Evolutionary conservation across 1,140 invertebrate genomes (phyloP).

Genomic region (Apis florea): DNA sequence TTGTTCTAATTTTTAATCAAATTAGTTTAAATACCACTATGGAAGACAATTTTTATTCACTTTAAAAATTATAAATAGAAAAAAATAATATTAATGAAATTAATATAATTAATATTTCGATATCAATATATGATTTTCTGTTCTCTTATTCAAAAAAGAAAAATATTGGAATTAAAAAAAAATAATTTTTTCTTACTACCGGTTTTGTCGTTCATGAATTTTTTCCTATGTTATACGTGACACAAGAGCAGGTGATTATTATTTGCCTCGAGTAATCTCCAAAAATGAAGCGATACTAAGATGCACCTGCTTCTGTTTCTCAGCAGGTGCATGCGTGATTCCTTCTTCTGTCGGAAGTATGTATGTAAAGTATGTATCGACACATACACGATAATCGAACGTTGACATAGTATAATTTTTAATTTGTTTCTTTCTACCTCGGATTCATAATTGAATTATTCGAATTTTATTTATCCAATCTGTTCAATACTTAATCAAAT

Average conservation of each 20-base stretch:
- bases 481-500: too few species aligned
- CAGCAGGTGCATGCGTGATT: constrained; percentile 63
- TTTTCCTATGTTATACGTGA: not conserved
- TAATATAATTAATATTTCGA: not conserved
- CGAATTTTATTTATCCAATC: too few species aligned
- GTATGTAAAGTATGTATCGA: too few species aligned
- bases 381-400: not conserved
- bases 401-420: not conserved
- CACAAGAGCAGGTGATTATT: constrained; percentile 52
- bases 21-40: too few species aligned
- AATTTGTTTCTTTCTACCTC: not conserved
- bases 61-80: too few species aligned
- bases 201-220: not conserved
- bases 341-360: constrained; percentile 27
- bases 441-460: not conserved
- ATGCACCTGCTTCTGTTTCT: constrained; percentile 59
- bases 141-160: not conserved
- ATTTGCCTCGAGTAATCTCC: constrained; percentile 63
- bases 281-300: constrained; percentile 69
- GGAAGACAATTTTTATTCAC: too few species aligned
- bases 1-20: too few species aligned
- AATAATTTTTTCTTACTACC: not conserved
- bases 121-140: not conserved
- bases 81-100: not conserved
- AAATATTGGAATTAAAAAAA: not conserved